Evolutionary conservation across 2,113 vertebrate species (phyloP).

Genomic region (Dendrocopos noguchii): DNA sequence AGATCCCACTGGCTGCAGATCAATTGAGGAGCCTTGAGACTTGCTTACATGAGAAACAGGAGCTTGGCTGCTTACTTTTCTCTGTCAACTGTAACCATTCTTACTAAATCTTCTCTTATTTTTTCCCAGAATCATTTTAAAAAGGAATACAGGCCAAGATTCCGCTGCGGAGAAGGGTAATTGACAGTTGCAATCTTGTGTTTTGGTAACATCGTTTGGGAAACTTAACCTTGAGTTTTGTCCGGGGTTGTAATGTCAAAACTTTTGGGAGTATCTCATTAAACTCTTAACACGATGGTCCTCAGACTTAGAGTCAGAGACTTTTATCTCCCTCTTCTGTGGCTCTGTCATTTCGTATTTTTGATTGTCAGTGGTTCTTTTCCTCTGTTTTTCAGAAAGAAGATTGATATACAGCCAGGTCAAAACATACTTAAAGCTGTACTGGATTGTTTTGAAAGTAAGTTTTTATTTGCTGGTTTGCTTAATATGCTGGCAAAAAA

Average conservation of each 20-base stretch:
- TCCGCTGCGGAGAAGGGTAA: conserved; percentile 66
- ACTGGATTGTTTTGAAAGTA: conserved; percentile 76
- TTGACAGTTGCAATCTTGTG: background rate
- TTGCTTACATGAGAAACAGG: background rate
- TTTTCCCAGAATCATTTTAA: conserved; percentile 73
- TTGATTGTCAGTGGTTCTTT: background rate
- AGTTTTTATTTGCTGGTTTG: conserved; percentile 30
- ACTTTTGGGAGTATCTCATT: background rate
- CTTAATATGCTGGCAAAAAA: background rate
- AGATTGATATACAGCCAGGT: conserved; percentile 48
- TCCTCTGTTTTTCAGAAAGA: background rate
- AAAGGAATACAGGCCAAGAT: conserved; percentile 75
- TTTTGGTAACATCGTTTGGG: background rate
- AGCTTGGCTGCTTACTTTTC: background rate
- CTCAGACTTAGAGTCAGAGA: background rate
- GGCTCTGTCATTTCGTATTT: background rate
- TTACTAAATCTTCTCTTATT: conserved; percentile 7
- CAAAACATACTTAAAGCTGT: conserved; percentile 64
- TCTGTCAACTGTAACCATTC: background rate
- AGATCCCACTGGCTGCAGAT: background rate
- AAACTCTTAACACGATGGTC: background rate
- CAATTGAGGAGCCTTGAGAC: fast-evolving
- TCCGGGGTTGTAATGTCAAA: background rate
- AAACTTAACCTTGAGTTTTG: background rate
- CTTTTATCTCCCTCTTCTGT: too few species aligned